Conservation (phyloP, 2,797 vertebrate species). For the Tragopan temminckii region DNA sequence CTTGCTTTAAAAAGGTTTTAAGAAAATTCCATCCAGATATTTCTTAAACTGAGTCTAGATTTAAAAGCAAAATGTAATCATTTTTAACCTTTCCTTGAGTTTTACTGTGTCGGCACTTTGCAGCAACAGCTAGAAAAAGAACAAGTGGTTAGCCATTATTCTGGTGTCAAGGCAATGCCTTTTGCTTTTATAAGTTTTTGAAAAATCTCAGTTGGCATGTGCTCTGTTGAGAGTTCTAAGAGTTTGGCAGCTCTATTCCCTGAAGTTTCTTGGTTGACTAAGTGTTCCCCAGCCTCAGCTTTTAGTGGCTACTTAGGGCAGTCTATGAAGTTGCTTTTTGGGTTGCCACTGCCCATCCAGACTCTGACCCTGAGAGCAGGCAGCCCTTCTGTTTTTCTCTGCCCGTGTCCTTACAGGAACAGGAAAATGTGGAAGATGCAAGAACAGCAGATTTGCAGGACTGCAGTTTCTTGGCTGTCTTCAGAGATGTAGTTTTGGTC, state of each 20-base stretch:
- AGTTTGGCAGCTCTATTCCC: not conserved
- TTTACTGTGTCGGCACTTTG: not conserved
- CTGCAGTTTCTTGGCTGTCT: not conserved
- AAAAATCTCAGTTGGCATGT: constrained; percentile 1
- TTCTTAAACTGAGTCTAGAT: not conserved
- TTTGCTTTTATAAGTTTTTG: not conserved
- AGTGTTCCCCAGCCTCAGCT: not conserved
- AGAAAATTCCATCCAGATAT: not conserved
- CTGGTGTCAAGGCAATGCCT: not conserved
- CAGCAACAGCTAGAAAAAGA: constrained; percentile 6
- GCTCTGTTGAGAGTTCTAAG: not conserved
- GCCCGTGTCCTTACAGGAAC: not conserved
- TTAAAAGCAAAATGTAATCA: not conserved
- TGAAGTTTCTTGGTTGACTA: not conserved
- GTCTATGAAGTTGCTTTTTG: not conserved
- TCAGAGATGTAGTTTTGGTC: not conserved
- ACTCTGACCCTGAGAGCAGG: not conserved
- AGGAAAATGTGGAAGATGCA: not conserved
- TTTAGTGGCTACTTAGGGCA: not conserved
- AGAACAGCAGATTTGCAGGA: not conserved
- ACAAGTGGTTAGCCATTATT: not conserved
- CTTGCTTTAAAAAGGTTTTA: not conserved
- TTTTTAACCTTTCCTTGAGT: constrained; percentile 5
- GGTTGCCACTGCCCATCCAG: not conserved
- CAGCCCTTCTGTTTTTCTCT: not conserved